A percentile compares a stretch with the other conserved stretches of the same genome.
Conservation (phyloP, 2,113 vertebrate species). For the Tragelaphus buxtoni region DNA sequence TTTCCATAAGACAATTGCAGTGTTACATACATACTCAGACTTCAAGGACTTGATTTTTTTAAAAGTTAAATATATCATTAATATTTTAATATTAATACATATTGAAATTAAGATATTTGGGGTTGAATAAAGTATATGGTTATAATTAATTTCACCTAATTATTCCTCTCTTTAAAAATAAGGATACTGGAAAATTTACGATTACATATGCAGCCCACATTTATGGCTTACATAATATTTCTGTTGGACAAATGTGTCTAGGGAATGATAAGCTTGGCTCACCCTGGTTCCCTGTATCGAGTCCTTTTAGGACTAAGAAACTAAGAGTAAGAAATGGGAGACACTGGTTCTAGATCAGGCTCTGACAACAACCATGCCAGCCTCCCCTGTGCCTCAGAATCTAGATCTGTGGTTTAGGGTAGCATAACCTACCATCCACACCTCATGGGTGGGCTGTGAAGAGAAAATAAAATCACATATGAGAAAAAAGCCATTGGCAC, state of each 20-base stretch:
- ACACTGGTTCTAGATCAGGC: neutral
- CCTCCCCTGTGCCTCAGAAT: neutral
- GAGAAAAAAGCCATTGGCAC: neutral
- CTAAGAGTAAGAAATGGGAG: neutral
- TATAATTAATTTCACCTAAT: neutral
- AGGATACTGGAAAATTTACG: neutral
- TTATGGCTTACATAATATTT: neutral
- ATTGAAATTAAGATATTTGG: neutral
- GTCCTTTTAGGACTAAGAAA: neutral
- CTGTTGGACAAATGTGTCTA: neutral
- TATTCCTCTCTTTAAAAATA: neutral
- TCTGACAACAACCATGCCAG: neutral
- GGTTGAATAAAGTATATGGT: neutral
- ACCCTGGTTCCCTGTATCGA: neutral
- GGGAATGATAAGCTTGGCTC: neutral
- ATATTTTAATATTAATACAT: neutral
- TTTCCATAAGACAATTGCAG: neutral
- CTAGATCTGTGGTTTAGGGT: neutral
- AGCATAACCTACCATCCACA: neutral
- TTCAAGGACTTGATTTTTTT: neutral
- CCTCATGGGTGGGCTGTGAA: neutral
- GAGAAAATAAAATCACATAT: neutral
- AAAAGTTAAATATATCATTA: neutral
- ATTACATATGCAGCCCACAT: neutral
- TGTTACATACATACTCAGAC: neutral